Percentiles rank a stretch among this genome's conserved stretches.
These are phyloP conservation scores for Agriopis leucophaearia DNA, from an alignment of 2,888 invertebrate genomes.

Conservation along the genomic window DNA sequence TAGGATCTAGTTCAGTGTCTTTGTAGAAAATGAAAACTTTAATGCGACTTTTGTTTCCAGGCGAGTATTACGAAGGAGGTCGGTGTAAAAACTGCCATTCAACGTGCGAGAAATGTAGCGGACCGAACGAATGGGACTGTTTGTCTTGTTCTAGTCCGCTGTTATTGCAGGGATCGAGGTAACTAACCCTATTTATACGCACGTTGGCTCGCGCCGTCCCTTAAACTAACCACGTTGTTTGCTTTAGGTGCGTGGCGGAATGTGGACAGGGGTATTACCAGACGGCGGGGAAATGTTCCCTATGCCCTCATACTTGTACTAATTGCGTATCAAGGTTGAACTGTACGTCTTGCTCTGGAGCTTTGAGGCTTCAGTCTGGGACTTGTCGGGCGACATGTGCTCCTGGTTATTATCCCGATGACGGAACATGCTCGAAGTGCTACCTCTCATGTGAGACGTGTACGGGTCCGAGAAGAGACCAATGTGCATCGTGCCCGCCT, in stretches of 20 bases:
- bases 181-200: slow-evolving; percentile 61
- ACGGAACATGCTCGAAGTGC: slow-evolving; percentile 93
- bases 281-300: slow-evolving; percentile 90
- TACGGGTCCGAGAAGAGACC: slow-evolving; percentile 92
- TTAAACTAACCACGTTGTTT: slow-evolving; percentile 36
- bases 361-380: slow-evolving; percentile 93
- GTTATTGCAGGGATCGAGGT: slow-evolving; percentile 89
- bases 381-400: slow-evolving; percentile 93
- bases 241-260: slow-evolving; percentile 89
- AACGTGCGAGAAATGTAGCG: slow-evolving; percentile 94
- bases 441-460: slow-evolving; percentile 95
- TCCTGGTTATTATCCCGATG: slow-evolving; percentile 93
- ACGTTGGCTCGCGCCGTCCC: slow-evolving; percentile 47
- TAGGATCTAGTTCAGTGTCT: not conserved
- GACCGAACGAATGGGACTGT: slow-evolving; percentile 92
- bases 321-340: slow-evolving; percentile 92
- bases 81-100: slow-evolving; percentile 94
- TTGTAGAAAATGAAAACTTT: slow-evolving; percentile 40
- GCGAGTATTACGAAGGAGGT: slow-evolving; percentile 91
- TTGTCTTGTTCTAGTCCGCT: slow-evolving; percentile 91
- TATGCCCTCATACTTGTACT: slow-evolving; percentile 92
- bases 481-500: slow-evolving; percentile 93
- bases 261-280: slow-evolving; percentile 93
- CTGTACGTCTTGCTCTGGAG: slow-evolving; percentile 92
- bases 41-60: slow-evolving; percentile 72